A percentile compares a stretch with the other conserved stretches of the same genome.
Evolutionary conservation across 1,140 invertebrate genomes (phyloP).

Genomic region (Meloidogyne chitwoodi): DNA sequence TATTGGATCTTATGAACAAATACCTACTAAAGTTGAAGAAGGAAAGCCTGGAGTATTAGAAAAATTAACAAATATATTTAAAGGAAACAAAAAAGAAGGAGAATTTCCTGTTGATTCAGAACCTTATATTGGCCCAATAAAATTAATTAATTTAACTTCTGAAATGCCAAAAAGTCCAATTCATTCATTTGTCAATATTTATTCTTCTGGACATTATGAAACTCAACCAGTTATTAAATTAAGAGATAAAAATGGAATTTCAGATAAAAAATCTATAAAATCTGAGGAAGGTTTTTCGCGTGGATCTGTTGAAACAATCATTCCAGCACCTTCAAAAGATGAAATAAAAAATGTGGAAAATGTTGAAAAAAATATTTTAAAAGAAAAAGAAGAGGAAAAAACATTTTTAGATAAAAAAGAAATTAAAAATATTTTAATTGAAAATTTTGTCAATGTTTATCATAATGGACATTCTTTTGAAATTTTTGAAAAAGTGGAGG

Average conservation of each 20-base stretch:
- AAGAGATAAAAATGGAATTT: background rate
- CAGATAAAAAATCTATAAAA: background rate
- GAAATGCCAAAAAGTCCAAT: slow-evolving; percentile 13
- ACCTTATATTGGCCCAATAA: slow-evolving; percentile 4
- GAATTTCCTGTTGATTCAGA: slow-evolving; percentile 4
- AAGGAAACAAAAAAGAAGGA: background rate
- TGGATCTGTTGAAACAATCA: slow-evolving; percentile 4
- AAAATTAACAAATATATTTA: slow-evolving; percentile 6
- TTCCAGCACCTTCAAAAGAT: background rate
- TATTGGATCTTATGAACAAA: background rate
- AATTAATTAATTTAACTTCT: background rate
- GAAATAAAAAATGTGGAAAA: background rate
- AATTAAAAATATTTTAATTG: slow-evolving; percentile 14
- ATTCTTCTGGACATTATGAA: slow-evolving; percentile 25
- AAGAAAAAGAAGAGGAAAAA: background rate
- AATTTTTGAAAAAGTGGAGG: background rate
- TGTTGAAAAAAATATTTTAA: background rate
- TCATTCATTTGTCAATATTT: slow-evolving; percentile 14
- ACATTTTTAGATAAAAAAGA: background rate
- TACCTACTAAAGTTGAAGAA: background rate
- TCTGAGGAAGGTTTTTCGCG: background rate
- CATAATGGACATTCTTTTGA: background rate
- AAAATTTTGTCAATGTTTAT: slow-evolving; percentile 10
- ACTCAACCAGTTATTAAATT: background rate
- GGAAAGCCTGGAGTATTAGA: background rate